Base-by-base conservation (phyloP, 64 coral and sea anemone genomes). In the Porites lutea region DNA sequence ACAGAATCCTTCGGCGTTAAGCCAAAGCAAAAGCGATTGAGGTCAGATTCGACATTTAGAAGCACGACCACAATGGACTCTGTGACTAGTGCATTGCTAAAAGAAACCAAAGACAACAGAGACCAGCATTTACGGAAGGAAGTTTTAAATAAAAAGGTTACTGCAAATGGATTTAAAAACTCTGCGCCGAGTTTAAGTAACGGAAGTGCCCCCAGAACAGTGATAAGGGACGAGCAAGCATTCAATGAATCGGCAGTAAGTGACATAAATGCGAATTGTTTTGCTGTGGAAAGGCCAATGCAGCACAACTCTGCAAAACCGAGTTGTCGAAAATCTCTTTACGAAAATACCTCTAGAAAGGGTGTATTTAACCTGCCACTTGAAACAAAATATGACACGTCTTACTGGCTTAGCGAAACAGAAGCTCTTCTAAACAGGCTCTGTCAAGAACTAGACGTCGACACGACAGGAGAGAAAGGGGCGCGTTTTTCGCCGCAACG, bases 391-490 rank as follows among this genome's bases (percentile, higher is more conserved):
- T 12, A 5, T 13, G 81, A 67, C 47, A 49, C 81, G 11, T 51
- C 64, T 48, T 51, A 51, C 20, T 84, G 81, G 81, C 81, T 84
- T 9, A 67, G 47, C 18, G 45, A 84, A 52, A 84, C 81, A n/a
- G 81, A 84, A 84, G 62, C 81, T 67, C 59, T 84, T n/a, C 53
- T 84, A n/a, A 51, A 69, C 8, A 84, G 63, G 69, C 81, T 84
- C 51, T 68, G 81, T 14, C 14, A 51, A 16, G 81, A 84, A n/a
- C 18, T 84, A 1, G 81, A 57, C 7, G 7, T 57, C 54, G 54
- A 84, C 15, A 22, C 81, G 2, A 68, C 61, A 11, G 81, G 44
- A 52, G 81, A 84, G 19, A 84, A 63, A 18, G 63, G 45, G 19
- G 9, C 9, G 16, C 45, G 13, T 7, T 84, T 20, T 11, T 61